phyloP scores from a whole-genome alignment of 35 echinoderm and acorn worm genomes.

The Holothuria glaberrima region DNA sequence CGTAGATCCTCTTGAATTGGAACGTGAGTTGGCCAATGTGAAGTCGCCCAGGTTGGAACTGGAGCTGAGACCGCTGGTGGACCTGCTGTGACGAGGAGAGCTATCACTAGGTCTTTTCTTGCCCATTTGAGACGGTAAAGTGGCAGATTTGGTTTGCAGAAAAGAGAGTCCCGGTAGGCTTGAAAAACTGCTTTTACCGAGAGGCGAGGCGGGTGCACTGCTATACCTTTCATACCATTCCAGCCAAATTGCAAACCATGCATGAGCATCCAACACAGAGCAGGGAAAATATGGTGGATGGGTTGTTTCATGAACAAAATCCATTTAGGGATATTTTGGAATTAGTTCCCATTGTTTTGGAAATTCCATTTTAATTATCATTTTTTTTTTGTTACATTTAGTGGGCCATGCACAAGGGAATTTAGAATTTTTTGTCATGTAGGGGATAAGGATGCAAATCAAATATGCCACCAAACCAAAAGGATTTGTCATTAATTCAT shows the following conservation, averaged over 20 bases:
- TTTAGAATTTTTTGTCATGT: no score
- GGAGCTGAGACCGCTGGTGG: slow-evolving; percentile 95
- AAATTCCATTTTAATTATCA: no score
- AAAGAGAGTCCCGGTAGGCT: slow-evolving; percentile 84
- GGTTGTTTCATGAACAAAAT: no score
- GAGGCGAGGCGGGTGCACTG: slow-evolving; percentile 61
- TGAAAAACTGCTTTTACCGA: slow-evolving; percentile 70
- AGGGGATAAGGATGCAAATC: neutral
- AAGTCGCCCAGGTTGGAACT: slow-evolving; percentile 97
- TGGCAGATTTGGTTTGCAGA: slow-evolving; percentile 95
- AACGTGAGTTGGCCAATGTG: slow-evolving; percentile 79
- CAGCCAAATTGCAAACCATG: slow-evolving; percentile 28
- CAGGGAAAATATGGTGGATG: neutral
- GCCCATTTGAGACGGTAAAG: slow-evolving; percentile 89
- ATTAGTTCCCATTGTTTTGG: no score
- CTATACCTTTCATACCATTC: slow-evolving; percentile 44
- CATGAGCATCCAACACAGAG: slow-evolving; percentile 30
- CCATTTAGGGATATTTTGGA: no score
- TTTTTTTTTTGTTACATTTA: no score
- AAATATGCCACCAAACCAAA: slow-evolving; percentile 37
- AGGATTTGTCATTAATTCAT: neutral
- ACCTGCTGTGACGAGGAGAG: slow-evolving; percentile 97
- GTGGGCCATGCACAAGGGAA: no score
- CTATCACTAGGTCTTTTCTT: slow-evolving; percentile 84
- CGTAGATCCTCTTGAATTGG: slow-evolving; percentile 98